Evolutionary conservation across 2,888 invertebrate genomes (phyloP).

Genomic region (Phytoseiulus persimilis): DNA sequence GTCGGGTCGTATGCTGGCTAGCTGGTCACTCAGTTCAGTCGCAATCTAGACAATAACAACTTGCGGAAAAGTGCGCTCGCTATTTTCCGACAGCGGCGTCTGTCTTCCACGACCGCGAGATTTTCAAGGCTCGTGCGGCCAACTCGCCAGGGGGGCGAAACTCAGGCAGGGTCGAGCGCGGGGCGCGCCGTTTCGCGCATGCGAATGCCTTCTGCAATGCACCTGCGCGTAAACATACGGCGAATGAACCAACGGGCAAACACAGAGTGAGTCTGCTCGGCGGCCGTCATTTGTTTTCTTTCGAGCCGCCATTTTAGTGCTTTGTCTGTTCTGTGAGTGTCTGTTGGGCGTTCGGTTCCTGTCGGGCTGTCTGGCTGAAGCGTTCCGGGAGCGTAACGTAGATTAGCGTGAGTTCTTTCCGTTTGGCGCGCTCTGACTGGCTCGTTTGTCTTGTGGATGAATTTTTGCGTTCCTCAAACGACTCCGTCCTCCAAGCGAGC

Average conservation of each 20-base stretch:
- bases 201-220: neutral
- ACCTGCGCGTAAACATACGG: neutral
- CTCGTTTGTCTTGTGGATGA: neutral
- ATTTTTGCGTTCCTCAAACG: neutral
- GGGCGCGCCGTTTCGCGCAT: neutral
- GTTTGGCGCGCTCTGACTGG: neutral
- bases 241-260: neutral
- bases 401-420: neutral
- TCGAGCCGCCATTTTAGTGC: neutral
- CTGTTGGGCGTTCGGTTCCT: neutral
- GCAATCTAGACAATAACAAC: conserved; percentile 5
- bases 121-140: neutral
- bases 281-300: neutral
- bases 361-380: neutral
- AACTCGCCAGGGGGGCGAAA: neutral
- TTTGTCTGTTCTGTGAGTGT: neutral
- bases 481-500: neutral
- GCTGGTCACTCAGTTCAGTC: neutral
- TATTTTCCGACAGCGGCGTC: neutral
- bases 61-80: neutral
- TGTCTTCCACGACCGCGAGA: neutral
- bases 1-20: neutral
- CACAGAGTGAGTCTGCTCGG: neutral
- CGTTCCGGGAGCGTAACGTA: neutral
- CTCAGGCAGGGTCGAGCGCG: neutral